phyloP scores from a whole-genome alignment of 2,113 vertebrate species.

The Neotragus moschatus region DNA sequence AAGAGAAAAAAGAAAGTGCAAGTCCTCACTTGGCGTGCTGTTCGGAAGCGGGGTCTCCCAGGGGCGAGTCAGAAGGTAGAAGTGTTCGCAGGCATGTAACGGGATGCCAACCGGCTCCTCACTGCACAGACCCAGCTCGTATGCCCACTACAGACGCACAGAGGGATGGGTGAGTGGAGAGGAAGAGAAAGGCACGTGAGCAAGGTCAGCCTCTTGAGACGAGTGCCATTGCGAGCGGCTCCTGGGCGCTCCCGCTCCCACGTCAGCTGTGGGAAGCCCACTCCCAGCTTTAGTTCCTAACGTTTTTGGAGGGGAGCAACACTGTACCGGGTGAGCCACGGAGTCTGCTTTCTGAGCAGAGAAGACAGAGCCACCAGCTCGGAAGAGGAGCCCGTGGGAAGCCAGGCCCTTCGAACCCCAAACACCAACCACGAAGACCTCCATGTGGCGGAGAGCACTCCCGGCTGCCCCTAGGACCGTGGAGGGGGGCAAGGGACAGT shows the following conservation, averaged over 20 bases:
- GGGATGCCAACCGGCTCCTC: slow-evolving; percentile 93
- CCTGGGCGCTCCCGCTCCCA: background rate
- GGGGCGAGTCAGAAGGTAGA: slow-evolving; percentile 96
- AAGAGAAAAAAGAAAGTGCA: slow-evolving; percentile 26
- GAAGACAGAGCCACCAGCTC: background rate
- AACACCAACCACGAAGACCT: background rate
- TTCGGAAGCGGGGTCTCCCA: slow-evolving; percentile 84
- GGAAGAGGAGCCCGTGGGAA: background rate
- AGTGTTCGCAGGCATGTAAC: slow-evolving; percentile 96
- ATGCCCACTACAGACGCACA: slow-evolving; percentile 91
- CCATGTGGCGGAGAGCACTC: background rate
- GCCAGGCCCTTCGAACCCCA: background rate
- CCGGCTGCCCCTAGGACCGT: background rate
- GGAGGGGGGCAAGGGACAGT: background rate
- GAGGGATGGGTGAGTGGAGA: slow-evolving; percentile 31
- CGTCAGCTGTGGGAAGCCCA: background rate
- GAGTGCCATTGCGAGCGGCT: slow-evolving; percentile 35
- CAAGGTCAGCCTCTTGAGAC: background rate
- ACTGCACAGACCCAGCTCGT: slow-evolving; percentile 94
- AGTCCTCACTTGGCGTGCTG: slow-evolving; percentile 87
- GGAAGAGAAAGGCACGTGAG: slow-evolving; percentile 62
- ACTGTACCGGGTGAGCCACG: background rate
- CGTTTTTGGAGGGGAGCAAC: background rate
- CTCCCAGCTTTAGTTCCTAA: background rate
- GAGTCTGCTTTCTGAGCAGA: background rate